These are phyloP conservation scores for Melangyna quadrimaculata DNA, from an alignment of 2,888 invertebrate genomes.

Conservation along the genomic window DNA sequence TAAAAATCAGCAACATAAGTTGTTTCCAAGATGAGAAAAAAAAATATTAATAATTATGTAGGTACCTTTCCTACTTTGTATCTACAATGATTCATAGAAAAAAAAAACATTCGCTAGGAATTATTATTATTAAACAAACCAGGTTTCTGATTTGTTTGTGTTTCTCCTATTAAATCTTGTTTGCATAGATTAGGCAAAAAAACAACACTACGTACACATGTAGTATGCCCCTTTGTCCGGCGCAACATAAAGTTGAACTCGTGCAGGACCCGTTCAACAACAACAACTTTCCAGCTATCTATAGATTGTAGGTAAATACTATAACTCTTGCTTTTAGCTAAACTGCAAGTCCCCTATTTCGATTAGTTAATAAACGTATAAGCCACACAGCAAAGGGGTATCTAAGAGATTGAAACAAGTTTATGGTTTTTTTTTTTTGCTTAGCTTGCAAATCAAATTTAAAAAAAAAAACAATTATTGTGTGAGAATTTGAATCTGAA, in stretches of 20 bases:
- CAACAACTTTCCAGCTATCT: background rate
- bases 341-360: background rate
- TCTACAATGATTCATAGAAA: constrained; percentile 28
- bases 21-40: background rate
- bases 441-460: background rate
- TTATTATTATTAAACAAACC: background rate
- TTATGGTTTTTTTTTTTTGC: background rate
- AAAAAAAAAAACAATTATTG: background rate
- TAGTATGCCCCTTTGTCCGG: background rate
- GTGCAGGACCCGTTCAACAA: constrained; percentile 48
- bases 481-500: constrained; percentile 26
- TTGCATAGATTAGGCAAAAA: constrained; percentile 36
- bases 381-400: background rate
- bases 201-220: background rate
- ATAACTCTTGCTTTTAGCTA: constrained; percentile 57
- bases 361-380: constrained; percentile 20
- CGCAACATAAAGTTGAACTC: background rate
- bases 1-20: constrained; percentile 24
- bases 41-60: constrained; percentile 17
- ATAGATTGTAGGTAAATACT: background rate
- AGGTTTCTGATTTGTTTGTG: background rate
- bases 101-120: background rate
- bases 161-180: background rate
- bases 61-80: too few relatives aligned
- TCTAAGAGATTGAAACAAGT: too few relatives aligned